A percentile compares a stretch with the other conserved stretches of the same genome.
These are phyloP conservation scores for Melanotaenia nigrans DNA, from an alignment of 2,797 vertebrate genomes.

Conservation along the genomic window DNA sequence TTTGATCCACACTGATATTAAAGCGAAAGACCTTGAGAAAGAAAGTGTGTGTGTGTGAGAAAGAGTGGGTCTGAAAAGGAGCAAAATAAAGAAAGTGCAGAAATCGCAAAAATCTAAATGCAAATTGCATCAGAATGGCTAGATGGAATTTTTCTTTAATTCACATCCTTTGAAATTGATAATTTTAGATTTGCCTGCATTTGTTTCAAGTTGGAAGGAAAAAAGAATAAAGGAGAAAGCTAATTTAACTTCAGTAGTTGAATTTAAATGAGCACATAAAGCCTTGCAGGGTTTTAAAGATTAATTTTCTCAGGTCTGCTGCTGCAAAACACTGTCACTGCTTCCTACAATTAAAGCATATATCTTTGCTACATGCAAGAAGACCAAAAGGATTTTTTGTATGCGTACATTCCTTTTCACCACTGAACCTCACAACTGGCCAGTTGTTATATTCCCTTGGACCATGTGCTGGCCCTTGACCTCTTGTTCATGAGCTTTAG, in stretches of 20 bases:
- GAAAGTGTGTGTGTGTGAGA: slow-evolving; percentile 23
- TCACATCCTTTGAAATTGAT: slow-evolving; percentile 76
- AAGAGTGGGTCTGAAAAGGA: too few relatives aligned
- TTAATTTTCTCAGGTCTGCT: slow-evolving; percentile 64
- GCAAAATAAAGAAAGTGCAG: slow-evolving; percentile 60
- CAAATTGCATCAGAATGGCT: slow-evolving; percentile 71
- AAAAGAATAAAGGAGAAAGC: slow-evolving; percentile 58
- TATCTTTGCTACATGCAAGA: slow-evolving; percentile 37
- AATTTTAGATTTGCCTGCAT: slow-evolving; percentile 69
- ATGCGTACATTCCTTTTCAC: slow-evolving; percentile 9
- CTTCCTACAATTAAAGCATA: slow-evolving; percentile 40
- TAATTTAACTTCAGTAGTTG: slow-evolving; percentile 65
- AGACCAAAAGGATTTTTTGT: slow-evolving; percentile 15
- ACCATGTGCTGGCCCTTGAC: slow-evolving; percentile 29
- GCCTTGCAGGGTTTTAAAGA: slow-evolving; percentile 74
- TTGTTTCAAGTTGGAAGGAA: slow-evolving; percentile 73
- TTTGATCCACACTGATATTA: slow-evolving; percentile 82
- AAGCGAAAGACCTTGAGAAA: slow-evolving; percentile 67
- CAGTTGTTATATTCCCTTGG: slow-evolving; percentile 54
- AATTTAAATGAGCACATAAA: slow-evolving; percentile 63
- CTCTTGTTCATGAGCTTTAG: slow-evolving; percentile 43
- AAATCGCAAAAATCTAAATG: slow-evolving; percentile 79
- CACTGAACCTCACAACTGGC: slow-evolving; percentile 27
- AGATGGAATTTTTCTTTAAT: slow-evolving; percentile 61
- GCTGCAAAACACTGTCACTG: slow-evolving; percentile 52